A percentile compares a stretch with the other conserved stretches of the same genome.
phyloP scores from a whole-genome alignment of 2,888 invertebrate species.

The Hartigia nigra region DNA sequence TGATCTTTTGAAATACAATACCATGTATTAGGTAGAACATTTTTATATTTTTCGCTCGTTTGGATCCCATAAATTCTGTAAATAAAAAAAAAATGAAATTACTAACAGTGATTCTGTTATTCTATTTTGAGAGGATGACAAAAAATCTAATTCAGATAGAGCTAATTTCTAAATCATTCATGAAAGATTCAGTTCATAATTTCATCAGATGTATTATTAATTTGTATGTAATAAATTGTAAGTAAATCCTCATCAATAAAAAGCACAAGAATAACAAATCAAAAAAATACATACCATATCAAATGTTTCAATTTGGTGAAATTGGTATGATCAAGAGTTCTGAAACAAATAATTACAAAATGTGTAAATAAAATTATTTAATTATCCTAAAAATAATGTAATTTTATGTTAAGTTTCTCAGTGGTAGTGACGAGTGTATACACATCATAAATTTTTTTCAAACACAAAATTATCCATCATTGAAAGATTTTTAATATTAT shows the following conservation, averaged over 20 bases:
- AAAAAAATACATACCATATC: background rate
- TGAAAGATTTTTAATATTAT: constrained; percentile 12
- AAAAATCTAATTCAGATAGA: constrained; percentile 52
- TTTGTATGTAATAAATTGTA: constrained; percentile 1
- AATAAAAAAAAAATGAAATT: background rate
- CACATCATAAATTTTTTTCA: constrained; percentile 49
- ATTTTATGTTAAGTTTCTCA: constrained; percentile 36
- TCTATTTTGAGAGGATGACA: background rate
- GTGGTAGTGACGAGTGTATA: constrained; percentile 61
- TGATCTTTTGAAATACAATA: background rate
- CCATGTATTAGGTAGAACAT: background rate
- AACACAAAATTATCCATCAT: constrained; percentile 44
- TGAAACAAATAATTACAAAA: background rate
- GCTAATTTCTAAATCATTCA: constrained; percentile 56
- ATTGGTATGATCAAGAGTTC: background rate
- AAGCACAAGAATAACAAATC: background rate
- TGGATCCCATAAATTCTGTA: background rate
- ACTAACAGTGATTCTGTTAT: background rate
- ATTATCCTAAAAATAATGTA: constrained; percentile 1
- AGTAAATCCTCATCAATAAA: background rate
- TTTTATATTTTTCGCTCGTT: background rate
- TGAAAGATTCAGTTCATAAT: constrained; percentile 41
- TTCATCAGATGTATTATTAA: constrained; percentile 30
- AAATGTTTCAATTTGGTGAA: background rate
- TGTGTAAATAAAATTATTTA: constrained; percentile 6